Evolutionary conservation across 2,888 invertebrate species (phyloP).

Genomic region (Drosophila mimetica): DNA sequence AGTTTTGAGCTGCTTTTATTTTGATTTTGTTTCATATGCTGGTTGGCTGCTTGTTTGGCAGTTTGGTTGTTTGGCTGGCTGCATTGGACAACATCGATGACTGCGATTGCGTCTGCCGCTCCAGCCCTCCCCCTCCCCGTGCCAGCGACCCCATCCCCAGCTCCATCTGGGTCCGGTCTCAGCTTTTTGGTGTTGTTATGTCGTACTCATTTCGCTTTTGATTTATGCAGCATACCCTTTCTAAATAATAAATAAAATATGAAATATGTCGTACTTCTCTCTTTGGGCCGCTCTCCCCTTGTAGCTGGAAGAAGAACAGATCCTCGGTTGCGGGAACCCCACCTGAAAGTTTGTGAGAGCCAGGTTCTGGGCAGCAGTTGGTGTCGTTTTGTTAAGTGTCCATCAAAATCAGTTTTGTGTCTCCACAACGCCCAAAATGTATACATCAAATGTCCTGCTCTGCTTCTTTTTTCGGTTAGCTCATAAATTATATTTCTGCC

Average conservation of each 20-base stretch:
- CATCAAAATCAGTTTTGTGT: conserved; percentile 81
- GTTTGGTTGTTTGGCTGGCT: conserved; percentile 52
- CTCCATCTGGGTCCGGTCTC: conserved; percentile 35
- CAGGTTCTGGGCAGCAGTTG: conserved; percentile 44
- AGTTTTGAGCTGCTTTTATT: conserved; percentile 35
- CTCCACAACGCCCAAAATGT: conserved; percentile 72
- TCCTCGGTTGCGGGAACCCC: conserved; percentile 35
- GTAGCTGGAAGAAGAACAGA: conserved; percentile 30
- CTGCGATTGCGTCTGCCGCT: conserved; percentile 34
- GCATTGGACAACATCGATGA: conserved; percentile 65
- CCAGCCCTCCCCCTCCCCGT: conserved; percentile 8
- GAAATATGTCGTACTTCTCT: conserved; percentile 73
- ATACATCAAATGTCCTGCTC: conserved; percentile 69
- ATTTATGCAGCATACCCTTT: conserved; percentile 81
- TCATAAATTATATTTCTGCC: conserved; percentile 70
- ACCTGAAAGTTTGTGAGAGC: conserved; percentile 35
- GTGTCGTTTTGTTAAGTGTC: conserved; percentile 82
- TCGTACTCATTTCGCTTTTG: conserved; percentile 80
- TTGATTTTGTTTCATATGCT: conserved; percentile 42
- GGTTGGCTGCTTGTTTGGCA: conserved; percentile 31
- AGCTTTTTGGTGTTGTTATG: conserved; percentile 74
- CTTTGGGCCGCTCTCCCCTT: conserved; percentile 22
- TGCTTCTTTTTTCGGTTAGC: conserved; percentile 38
- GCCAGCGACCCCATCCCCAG: conserved; percentile 4
- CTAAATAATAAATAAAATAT: conserved; percentile 82